Percentiles rank a stretch among this genome's conserved stretches.
phyloP scores from a whole-genome alignment of 2,113 vertebrate species.

The Pelecanoides urinatrix region DNA sequence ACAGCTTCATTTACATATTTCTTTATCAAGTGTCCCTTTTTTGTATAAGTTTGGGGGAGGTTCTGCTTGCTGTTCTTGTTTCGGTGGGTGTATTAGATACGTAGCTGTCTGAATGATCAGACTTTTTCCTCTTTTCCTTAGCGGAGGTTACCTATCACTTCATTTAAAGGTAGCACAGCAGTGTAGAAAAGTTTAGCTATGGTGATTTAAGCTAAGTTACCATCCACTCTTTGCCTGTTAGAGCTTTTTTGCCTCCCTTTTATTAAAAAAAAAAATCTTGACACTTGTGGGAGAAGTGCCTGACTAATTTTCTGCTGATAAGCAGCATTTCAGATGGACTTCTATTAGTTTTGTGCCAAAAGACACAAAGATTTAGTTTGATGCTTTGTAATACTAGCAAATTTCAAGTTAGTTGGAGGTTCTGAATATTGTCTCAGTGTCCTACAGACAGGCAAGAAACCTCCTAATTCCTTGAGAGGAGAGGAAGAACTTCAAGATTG shows the following conservation, averaged over 20 bases:
- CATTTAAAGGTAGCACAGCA: not conserved
- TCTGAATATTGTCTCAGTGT: not conserved
- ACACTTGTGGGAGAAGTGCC: not conserved
- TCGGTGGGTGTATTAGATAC: not conserved
- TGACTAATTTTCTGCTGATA: not conserved
- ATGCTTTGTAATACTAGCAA: not conserved
- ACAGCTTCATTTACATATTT: not conserved
- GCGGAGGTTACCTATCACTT: not conserved
- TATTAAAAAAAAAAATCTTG: not conserved
- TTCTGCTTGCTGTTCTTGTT: not conserved
- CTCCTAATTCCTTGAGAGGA: not conserved
- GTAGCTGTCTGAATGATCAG: not conserved
- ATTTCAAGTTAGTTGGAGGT: not conserved
- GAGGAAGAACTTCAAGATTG: not conserved
- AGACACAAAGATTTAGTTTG: not conserved
- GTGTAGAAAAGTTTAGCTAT: not conserved
- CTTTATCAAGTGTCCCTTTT: not conserved
- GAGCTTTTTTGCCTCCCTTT: not conserved
- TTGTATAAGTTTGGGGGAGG: not conserved
- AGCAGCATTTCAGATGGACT: not conserved
- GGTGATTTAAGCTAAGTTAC: not conserved
- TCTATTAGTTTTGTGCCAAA: not conserved
- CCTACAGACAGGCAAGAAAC: not conserved
- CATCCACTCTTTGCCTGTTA: not conserved
- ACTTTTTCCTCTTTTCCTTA: not conserved